Percentiles rank a stretch among this genome's conserved stretches.
These are phyloP conservation scores for Pseudonaja textilis DNA, from an alignment of 2,113 vertebrate species.

Conservation along the genomic window DNA sequence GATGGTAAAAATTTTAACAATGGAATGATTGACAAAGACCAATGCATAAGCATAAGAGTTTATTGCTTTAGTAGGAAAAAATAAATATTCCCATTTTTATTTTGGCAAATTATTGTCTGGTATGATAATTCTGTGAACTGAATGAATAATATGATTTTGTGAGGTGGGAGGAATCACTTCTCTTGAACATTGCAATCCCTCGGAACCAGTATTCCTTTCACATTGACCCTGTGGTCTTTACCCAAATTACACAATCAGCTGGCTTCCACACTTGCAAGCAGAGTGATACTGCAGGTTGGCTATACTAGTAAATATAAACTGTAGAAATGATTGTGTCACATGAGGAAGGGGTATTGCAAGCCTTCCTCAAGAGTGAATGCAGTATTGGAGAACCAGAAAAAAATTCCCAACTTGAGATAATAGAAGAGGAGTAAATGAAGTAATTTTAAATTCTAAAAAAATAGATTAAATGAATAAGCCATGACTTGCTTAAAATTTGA, in stretches of 20 bases:
- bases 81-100: slow-evolving; percentile 72
- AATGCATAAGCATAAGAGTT: slow-evolving; percentile 58
- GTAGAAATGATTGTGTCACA: not conserved
- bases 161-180: not conserved
- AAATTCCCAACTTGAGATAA: not conserved
- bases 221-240: not conserved
- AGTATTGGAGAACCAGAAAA: not conserved
- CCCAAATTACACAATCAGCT: not conserved
- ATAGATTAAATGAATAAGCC: not conserved
- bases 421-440: not conserved
- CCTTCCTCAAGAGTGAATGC: not conserved
- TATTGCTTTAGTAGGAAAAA: slow-evolving; percentile 62
- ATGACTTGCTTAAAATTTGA: not conserved
- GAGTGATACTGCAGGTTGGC: not conserved
- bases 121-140: slow-evolving; percentile 43
- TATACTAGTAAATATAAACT: not conserved
- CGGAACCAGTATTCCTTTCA: not conserved
- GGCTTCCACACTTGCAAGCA: not conserved
- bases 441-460: not conserved
- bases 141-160: not conserved
- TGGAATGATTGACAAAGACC: slow-evolving; percentile 60
- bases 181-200: not conserved
- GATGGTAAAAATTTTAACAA: slow-evolving; percentile 51
- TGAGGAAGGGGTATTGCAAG: not conserved
- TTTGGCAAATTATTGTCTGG: slow-evolving; percentile 65